These are phyloP conservation scores for Paradoxurus hermaphroditus DNA, from an alignment of 2,113 vertebrate species.

Conservation along the genomic window DNA sequence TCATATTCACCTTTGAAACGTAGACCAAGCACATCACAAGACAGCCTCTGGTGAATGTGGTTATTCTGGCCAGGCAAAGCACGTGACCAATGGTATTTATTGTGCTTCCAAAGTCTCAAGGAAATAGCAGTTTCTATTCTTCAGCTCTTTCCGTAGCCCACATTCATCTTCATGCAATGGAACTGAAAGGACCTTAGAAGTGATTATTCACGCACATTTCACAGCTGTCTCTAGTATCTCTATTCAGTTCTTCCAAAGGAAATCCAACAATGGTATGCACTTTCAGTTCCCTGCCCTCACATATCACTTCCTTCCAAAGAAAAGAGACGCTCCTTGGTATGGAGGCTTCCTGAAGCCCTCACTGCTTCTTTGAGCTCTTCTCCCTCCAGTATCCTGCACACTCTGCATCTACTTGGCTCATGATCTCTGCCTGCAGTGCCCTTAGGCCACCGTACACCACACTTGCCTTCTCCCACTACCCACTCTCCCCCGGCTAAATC, in stretches of 20 bases:
- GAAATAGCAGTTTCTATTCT: not conserved
- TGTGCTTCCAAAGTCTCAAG: not conserved
- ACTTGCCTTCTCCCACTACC: not conserved
- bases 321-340: not conserved
- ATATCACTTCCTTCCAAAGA: not conserved
- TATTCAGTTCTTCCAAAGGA: not conserved
- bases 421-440: not conserved
- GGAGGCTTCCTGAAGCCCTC: not conserved
- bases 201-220: not conserved
- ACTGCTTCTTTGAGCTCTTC: not conserved
- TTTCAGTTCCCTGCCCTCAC: not conserved
- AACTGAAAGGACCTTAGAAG: not conserved
- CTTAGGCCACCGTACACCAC: not conserved
- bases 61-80: not conserved
- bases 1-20: not conserved
- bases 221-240: not conserved
- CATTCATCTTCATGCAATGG: not conserved
- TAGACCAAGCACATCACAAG: not conserved
- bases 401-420: not conserved
- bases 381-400: not conserved
- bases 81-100: not conserved
- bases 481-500: not conserved
- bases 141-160: not conserved
- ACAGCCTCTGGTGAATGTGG: not conserved
- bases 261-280: not conserved